Base-by-base conservation (phyloP, 2,797 vertebrate genomes). In the Ctenopoma multispine region DNA sequence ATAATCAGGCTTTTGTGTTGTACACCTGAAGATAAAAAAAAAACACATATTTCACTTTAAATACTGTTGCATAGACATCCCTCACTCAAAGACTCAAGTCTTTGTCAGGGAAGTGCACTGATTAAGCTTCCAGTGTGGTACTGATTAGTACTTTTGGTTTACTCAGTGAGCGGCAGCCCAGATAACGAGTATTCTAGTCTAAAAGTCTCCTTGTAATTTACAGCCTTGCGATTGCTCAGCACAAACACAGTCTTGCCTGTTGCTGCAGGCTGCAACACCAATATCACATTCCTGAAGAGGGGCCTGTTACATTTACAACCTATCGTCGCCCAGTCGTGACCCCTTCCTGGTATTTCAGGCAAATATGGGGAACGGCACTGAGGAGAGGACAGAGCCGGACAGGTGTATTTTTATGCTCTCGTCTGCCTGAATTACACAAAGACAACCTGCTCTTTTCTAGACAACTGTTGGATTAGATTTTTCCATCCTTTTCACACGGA, bases 211-310 rank as follows among this genome's bases (percentile, higher is more conserved):
- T 60, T 54, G 63, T 77, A 63, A 83, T 80, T 81, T 75, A 71
- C 34, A 58, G 51, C 31, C 68, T 29, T 21, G 17, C 0, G 14
- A 59, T 40, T 44, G 36, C 50, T 56, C 40, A 70, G 49, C 38
- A 66, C 63, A 70, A 77, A 87, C 80, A 76, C 55, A 74, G 69
- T 15, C 36, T 5, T 15, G 69, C 66, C 69, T 83, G 87, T 82
- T 74, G 77, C 57, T 80, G 62, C 83, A 83, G 41, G 79, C 59
- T 64, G 47, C 18, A 65, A 76, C 80, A 73, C 61, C 63, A 56
- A 36, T 29, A 56, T 62, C 75, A 79, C 86, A 87, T 87, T 90
- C 82, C 82, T 84, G 80, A 29, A 81, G 68, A 79, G 51, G 54
- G 21, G 51, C 44, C 79, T 54, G 63, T 21, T 66, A 31, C 58